Evolutionary conservation across 92 coral and sea anemone species (phyloP), one percentile per base, ranked within the genome.

Genomic region (Porites evermanni): DNA sequence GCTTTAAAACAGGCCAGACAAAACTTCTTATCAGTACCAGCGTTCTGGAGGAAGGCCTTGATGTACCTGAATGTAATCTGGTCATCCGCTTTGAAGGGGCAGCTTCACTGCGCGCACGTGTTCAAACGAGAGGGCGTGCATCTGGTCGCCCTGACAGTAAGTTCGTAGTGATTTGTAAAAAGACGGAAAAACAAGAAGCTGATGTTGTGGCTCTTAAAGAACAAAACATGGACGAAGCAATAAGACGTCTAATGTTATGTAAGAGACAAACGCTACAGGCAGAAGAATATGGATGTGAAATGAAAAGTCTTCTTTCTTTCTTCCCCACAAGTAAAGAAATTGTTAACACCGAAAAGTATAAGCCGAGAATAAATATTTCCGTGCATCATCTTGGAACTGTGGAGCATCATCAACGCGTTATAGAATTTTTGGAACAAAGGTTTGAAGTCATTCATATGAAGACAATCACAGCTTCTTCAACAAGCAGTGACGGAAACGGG

Each of bases 1-100:
- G 75, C 52, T 97, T 97, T 60, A 95, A 93, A 29, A 74, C 93
- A 53, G 99, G 99, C 23, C 74, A 65, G 23, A 88, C 91, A 72
- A 97, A 95, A 74, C 93, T 97, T 0, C 95, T 97, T 1, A 70
- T 97, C 58, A 91, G 98, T 20, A 97, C 98, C 52, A 93, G 88
- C 53, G 98, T 97, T 11, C 82, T 97, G n/a, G 98, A 97, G 77
- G 99, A 97, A 88, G 99, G 99, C 8, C 94, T 97, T 58, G 98
- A 95, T 79, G 98, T 97, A 26, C 99, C 99, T 12, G 92, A 88
- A 12, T 97, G 99, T 85, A 97, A 97, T 86, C 82, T 97, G 91
- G 96, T 97, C 67, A 81, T 97, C 63, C 93, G 99, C 7, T 97
- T 97, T 84, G 98, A 97, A 78, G 93, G 98, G 67, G 93, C 93